phyloP scores from a whole-genome alignment of 2,113 vertebrate species.

The Agelaius tricolor region DNA sequence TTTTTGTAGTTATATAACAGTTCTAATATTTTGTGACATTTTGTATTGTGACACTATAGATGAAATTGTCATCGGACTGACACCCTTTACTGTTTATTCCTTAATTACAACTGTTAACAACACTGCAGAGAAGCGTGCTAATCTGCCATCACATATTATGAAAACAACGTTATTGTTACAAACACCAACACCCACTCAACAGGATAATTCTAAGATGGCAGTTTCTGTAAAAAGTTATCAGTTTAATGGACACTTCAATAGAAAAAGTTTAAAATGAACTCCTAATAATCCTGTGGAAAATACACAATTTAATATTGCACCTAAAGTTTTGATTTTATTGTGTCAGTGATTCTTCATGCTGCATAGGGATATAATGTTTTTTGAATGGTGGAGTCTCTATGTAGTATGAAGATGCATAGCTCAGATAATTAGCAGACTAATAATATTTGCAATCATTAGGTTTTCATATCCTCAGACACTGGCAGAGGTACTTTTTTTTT shows the following conservation, averaged over 20 bases:
- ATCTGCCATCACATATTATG: conserved; percentile 83
- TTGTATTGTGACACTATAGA: conserved; percentile 85
- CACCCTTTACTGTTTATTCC: conserved; percentile 82
- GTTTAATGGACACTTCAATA: conserved; percentile 59
- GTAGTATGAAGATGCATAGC: not conserved
- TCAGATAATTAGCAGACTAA: not conserved
- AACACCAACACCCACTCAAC: conserved; percentile 82
- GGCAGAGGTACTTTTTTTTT: not conserved
- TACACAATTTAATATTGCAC: not conserved
- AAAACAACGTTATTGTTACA: conserved; percentile 84
- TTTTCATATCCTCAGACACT: not conserved
- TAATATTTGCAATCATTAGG: not conserved
- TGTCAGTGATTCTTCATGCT: not conserved
- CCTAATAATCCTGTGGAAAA: conserved; percentile 29
- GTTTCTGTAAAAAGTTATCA: conserved; percentile 70
- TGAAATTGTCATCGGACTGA: conserved; percentile 85
- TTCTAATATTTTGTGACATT: conserved; percentile 85
- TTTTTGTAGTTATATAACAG: conserved; percentile 80
- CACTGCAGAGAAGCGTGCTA: conserved; percentile 80
- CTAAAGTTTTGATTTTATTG: not conserved
- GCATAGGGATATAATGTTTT: not conserved
- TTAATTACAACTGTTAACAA: conserved; percentile 84
- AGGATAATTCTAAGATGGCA: conserved; percentile 78
- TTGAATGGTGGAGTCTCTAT: not conserved
- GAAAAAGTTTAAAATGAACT: conserved; percentile 59